Base-by-base conservation (phyloP, 2,113 vertebrate species). In the Chionomys nivalis region DNA sequence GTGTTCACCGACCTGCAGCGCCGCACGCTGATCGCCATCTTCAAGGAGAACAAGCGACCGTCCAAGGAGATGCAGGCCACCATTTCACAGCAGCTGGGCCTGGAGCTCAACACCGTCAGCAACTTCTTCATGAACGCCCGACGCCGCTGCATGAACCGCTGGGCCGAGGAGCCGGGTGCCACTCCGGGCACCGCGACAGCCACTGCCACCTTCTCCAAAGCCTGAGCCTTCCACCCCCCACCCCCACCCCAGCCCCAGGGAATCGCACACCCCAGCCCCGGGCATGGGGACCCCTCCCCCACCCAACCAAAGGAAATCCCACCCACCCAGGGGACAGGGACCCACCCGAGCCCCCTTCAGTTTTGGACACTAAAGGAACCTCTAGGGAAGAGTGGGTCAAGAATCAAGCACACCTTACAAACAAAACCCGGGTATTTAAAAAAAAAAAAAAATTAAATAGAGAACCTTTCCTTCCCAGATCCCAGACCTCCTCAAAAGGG, bases 71-170 rank as follows among this genome's bases (percentile, higher is more conserved):
- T 99, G 99, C 99, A 99, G 98, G 98, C 99, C 95, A 99, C 99
- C 98, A 99, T 99, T 98, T 99, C 99, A 0, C 99, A 99, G 98
- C 99, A 99, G 98, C 99, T 99, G 61, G 99, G 99, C 97, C 98
- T 99, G 98, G 99, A 99, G 99, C 99, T 99, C 98, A 99, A 97
- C 99, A 99, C 99, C 1, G 99, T 99, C 99, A 99, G 99, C 99
- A 99, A 99, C 98, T 99, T 99, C 99, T 99, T 99, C 98, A 99
- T 99, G 99, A 99, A 99, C 2, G 99, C 99, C 28, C 99, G 99
- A n/a, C 99, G 99, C 97, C 99, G 99, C 87, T 99, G 99, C 90
- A 99, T 99, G 98, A 99, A 99, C 98, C 99, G 99, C 98, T 99
- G 99, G 99, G 99, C 99, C 36, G 99, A 99, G 87, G 99, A 99